Conservation (phyloP, 2,888 invertebrate species). For the Melinopterus prodromus region DNA sequence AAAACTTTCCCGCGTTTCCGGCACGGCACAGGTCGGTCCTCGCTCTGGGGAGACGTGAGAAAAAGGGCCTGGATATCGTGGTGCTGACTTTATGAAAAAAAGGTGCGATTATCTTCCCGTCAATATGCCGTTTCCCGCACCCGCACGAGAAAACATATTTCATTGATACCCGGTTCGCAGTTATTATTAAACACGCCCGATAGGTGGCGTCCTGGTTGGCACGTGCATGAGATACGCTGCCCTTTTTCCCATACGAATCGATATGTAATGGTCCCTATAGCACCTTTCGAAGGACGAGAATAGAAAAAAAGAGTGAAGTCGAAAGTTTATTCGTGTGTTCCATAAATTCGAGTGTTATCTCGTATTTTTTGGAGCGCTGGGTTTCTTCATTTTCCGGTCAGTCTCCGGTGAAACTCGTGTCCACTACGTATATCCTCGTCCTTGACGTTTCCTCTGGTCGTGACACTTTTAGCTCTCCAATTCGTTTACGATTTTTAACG, state of each 20-base stretch:
- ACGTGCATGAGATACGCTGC: slow-evolving; percentile 7
- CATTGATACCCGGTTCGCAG: slow-evolving; percentile 31
- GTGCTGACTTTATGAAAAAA: slow-evolving; percentile 35
- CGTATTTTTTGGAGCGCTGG: neutral
- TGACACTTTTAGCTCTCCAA: neutral
- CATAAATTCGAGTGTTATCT: neutral
- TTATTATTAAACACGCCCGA: slow-evolving; percentile 36
- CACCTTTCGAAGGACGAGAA: too few species aligned
- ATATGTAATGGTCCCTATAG: slow-evolving; percentile 27
- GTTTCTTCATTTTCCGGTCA: slow-evolving; percentile 12
- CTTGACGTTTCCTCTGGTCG: neutral
- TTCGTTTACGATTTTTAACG: neutral
- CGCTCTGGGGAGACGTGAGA: neutral
- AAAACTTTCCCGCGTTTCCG: slow-evolving; percentile 22
- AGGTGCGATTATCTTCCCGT: slow-evolving; percentile 33
- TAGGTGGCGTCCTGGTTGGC: slow-evolving; percentile 1
- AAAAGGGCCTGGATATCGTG: slow-evolving; percentile 10
- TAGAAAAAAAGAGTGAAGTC: slow-evolving; percentile 27
- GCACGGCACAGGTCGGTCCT: neutral
- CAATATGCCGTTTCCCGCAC: slow-evolving; percentile 35
- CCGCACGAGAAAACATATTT: slow-evolving; percentile 36
- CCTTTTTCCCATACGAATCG: slow-evolving; percentile 30
- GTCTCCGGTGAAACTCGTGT: slow-evolving; percentile 6
- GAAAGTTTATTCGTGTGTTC: slow-evolving; percentile 17
- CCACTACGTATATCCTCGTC: neutral